A percentile compares a stretch with the other conserved stretches of the same genome.
phyloP scores from a whole-genome alignment of 2,113 vertebrate genomes.

The Heterocephalus glaber region DNA sequence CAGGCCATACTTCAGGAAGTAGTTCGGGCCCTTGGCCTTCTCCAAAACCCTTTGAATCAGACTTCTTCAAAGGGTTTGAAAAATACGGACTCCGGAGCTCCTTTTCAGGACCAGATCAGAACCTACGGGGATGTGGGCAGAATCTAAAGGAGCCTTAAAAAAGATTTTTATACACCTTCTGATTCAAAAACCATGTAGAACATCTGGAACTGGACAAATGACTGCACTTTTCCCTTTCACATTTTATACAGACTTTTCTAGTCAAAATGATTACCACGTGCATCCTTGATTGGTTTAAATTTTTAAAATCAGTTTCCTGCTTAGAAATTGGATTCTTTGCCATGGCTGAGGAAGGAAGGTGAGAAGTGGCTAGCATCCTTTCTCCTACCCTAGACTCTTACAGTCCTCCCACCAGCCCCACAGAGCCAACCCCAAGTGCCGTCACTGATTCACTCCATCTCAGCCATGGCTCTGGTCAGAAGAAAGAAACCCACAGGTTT shows the following conservation, averaged over 20 bases:
- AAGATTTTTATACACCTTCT: background rate
- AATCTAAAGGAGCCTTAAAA: background rate
- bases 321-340: background rate
- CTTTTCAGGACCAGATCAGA: background rate
- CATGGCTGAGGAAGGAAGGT: background rate
- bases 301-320: background rate
- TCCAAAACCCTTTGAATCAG: background rate
- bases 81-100: background rate
- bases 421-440: background rate
- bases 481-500: background rate
- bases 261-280: background rate
- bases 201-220: background rate
- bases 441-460: background rate
- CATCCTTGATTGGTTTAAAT: background rate
- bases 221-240: background rate
- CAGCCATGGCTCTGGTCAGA: background rate
- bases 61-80: background rate
- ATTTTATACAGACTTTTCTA: background rate
- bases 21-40: background rate
- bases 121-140: background rate
- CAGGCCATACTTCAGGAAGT: background rate
- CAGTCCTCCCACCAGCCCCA: too few relatives aligned
- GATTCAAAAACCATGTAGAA: background rate
- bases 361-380: background rate
- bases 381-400: background rate